Evolutionary conservation across 30 jellyfish, hydroid and myxozoan genomes (phyloP), one percentile per base, ranked within the genome.

Genomic region (Hydractinia echinata): DNA sequence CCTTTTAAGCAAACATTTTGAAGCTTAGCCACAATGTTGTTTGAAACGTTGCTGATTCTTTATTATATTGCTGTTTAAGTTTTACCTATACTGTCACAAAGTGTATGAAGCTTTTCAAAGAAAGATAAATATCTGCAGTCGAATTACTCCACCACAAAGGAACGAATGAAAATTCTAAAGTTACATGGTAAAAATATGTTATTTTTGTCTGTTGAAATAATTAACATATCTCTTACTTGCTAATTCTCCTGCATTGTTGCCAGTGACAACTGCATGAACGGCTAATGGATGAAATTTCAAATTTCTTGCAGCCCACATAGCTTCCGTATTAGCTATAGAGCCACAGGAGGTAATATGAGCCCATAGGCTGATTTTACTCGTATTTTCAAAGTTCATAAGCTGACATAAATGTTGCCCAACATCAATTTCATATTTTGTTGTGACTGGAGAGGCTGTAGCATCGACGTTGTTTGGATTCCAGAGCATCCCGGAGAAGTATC

Each of bases 381-480:
- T 61, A 30, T 77, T 50, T 48, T 66, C 7, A 70, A 77, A 86
- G 5, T 78, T 84, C 58, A 86, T 66, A 72, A 86, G 79, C 4
- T 79, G 55, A 70, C 95, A 86, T 21, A 86, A 80, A 53, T 86
- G 90, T 15, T 71, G 52, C 30, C 86, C 95, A 11, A 79, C 95
- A 13, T 6, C 39, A 19, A 81, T 66, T 48, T 86, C 95, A 8
- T 69, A 5, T 19, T 53, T 15, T 10, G 95, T 79, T 15, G 95
- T 86, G 7, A 86, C 95, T 53, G 95, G 86, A 10, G 95, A 86
- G 58, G 89, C 68, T 8, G 95, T 20, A 7, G 89, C 54, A 55
- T 86, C 95, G n/a, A 86, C 89, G 64, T 86, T 86, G 62, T 86
- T 86, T 56, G 79, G 95, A 71, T 86, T 86, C 95, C 95, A 86